A percentile compares a stretch with the other conserved stretches of the same genome.
phyloP scores from a whole-genome alignment of 2,113 vertebrate species.

The Phainopepla nitens region DNA sequence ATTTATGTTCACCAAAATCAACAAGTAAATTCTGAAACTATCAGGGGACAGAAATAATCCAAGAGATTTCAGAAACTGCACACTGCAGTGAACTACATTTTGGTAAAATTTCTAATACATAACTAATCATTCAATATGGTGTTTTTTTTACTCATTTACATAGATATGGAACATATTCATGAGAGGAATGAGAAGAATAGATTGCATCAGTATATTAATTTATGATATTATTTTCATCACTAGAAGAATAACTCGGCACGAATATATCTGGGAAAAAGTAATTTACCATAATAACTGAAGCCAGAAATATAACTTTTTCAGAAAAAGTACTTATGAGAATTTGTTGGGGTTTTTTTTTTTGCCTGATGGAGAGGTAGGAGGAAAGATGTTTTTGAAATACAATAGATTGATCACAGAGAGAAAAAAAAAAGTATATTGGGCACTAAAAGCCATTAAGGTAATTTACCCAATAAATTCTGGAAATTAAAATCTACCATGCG shows the following conservation, averaged over 20 bases:
- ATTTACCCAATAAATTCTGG: slow-evolving; percentile 44
- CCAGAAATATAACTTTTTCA: slow-evolving; percentile 20
- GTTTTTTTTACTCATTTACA: neutral
- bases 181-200: neutral
- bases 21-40: neutral
- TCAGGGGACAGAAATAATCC: neutral
- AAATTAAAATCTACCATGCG: slow-evolving; percentile 20
- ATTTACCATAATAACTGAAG: slow-evolving; percentile 22
- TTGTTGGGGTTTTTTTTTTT: slow-evolving; percentile 50
- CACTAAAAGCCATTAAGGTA: slow-evolving; percentile 30
- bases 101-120: neutral
- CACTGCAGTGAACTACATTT: neutral
- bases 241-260: neutral
- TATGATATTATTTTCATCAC: slow-evolving; percentile 17
- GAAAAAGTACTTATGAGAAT: slow-evolving; percentile 23
- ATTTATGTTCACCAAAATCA: neutral
- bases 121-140: neutral
- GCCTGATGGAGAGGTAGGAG: neutral
- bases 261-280: neutral
- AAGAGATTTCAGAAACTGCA: neutral
- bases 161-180: neutral
- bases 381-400: slow-evolving; percentile 33
- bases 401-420: slow-evolving; percentile 33
- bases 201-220: neutral
- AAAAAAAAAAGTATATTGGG: slow-evolving; percentile 8